Evolutionary conservation across 2,888 invertebrate genomes (phyloP).

Genomic region (Drosophila merina): DNA sequence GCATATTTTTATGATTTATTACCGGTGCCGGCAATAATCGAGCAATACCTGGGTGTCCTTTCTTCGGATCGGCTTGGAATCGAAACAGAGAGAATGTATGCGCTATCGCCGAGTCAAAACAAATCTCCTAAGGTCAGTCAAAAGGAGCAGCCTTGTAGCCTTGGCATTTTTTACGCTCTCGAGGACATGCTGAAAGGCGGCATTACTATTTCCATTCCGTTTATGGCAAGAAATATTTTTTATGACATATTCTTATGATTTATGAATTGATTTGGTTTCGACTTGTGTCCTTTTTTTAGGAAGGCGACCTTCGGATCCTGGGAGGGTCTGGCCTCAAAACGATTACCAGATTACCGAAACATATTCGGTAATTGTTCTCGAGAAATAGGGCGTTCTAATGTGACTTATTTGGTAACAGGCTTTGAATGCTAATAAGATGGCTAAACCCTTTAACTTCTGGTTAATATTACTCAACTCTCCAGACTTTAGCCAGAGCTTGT

Average conservation of each 20-base stretch:
- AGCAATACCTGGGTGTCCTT: constrained; percentile 67
- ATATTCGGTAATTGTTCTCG: constrained; percentile 32
- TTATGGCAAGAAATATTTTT: constrained; percentile 59
- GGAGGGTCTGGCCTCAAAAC: constrained; percentile 38
- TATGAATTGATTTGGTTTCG: constrained; percentile 82
- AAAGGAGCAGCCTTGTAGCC: constrained; percentile 22
- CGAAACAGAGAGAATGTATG: constrained; percentile 29
- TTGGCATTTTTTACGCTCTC: constrained; percentile 58
- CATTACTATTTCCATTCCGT: constrained; percentile 38
- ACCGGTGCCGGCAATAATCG: constrained; percentile 77
- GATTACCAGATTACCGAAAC: constrained; percentile 58
- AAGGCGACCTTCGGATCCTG: constrained; percentile 50
- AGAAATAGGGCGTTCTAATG: constrained; percentile 52
- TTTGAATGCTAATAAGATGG: constrained; percentile 18
- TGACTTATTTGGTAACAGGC: constrained; percentile 37
- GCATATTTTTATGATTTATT: constrained; percentile 84
- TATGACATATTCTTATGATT: constrained; percentile 82
- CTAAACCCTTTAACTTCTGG: not conserved
- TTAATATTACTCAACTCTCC: not conserved
- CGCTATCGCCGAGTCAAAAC: constrained; percentile 79
- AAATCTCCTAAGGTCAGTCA: constrained; percentile 58
- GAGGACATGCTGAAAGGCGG: constrained; percentile 76
- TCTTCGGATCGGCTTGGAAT: constrained; percentile 34
- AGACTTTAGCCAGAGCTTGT: not conserved
- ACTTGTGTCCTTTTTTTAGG: constrained; percentile 27